These are phyloP conservation scores for Drosophila repletoides DNA, from an alignment of 1,140 invertebrate species.

Conservation along the genomic window DNA sequence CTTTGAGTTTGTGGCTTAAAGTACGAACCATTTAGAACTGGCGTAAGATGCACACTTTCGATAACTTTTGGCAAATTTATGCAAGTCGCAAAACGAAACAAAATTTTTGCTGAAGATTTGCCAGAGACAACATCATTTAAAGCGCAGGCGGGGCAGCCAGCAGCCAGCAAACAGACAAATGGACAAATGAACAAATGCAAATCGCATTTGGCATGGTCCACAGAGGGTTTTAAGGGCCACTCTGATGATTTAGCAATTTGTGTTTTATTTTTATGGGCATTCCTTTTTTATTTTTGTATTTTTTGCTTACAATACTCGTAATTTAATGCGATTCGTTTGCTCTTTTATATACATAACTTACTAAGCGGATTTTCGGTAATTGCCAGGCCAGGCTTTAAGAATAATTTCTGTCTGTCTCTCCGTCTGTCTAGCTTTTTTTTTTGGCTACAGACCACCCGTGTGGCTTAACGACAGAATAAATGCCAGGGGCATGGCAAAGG, in stretches of 20 bases:
- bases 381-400: conserved; percentile 45
- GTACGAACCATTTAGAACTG: conserved; percentile 55
- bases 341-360: conserved; percentile 49
- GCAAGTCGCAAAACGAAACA: conserved; percentile 54
- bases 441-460: conserved; percentile 52
- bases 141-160: conserved; percentile 2
- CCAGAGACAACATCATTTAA: conserved; percentile 40
- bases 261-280: conserved; percentile 2
- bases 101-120: conserved; percentile 36
- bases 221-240: conserved; percentile 49
- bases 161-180: neutral
- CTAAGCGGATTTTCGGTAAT: conserved; percentile 75
- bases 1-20: conserved; percentile 2
- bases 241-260: conserved; percentile 70
- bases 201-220: conserved; percentile 38
- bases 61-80: conserved; percentile 69
- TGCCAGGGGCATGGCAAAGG: conserved; percentile 50
- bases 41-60: conserved; percentile 73
- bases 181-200: conserved; percentile 50
- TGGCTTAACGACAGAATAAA: conserved; percentile 70
- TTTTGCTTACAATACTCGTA: conserved; percentile 3
- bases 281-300: neutral
- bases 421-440: neutral
- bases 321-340: conserved; percentile 44
- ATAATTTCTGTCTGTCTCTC: conserved; percentile 32